Base-by-base conservation (phyloP, 2,888 invertebrate genomes). In the Omphaloscelis lunosa region DNA sequence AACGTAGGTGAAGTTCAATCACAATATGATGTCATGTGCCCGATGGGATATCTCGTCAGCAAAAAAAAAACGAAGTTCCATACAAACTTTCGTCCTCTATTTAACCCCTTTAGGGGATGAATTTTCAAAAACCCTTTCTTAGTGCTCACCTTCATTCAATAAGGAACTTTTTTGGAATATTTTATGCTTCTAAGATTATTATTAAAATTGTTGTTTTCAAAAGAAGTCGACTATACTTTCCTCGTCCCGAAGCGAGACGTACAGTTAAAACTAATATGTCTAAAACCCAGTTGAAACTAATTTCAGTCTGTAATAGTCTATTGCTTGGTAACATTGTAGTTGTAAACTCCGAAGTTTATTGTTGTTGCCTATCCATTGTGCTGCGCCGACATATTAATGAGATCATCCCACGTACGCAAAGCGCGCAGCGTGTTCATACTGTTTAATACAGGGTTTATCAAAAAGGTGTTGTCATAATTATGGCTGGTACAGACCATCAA, bases 281-380 rank as follows among this genome's bases (percentile, higher is more conserved):
- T 23, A 56, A 45, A 45, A 62, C 61, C 45, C 7, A 68, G 58
- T 53, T 53, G 12, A 45, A 76, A 76, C 23, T 34, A 75, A 76
- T 67, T 70, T 58, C 23, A 79, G 48, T 17, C 17, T 27, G 62
- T 6, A 62, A 67, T 34, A 58, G 56, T 29, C n/a, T 45, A 63
- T 67, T 39, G 58, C n/a, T 62, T 39, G 15, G 23, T 39, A 67
- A 58, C 29, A 68, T 15, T 39, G 48, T 69, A 6, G 65, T 48
- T 3, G 51, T 68, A 59, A 67, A 67, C 71, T 77, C 17, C 9
- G 9, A 68, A 81, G 58, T 82, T 62, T 72, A 82, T 82, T 63
- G 6, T n/a, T 63, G 23, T 48, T 27, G 29, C 20, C 20, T 58
- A 77, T 72, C 45, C 34, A n/a, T 56, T 27, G 61, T 48, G 27